Conservation (phyloP, 2,888 invertebrate species). For the Cephus pygmeus region DNA sequence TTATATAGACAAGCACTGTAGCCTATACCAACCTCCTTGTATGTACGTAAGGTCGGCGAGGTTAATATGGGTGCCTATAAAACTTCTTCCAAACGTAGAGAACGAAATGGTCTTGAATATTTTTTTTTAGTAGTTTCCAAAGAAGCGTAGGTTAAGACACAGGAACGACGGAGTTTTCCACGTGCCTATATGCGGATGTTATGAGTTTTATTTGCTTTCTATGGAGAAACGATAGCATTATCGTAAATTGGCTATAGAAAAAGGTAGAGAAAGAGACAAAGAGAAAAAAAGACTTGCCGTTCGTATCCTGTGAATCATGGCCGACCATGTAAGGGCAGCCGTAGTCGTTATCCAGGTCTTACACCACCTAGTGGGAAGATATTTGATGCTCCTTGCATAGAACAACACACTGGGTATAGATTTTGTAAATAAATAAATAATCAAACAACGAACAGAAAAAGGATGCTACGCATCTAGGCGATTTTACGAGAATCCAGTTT, state of each 20-base stretch:
- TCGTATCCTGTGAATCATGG: slow-evolving; percentile 14
- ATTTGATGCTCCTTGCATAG: slow-evolving; percentile 12
- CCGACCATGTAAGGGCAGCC: slow-evolving; percentile 15
- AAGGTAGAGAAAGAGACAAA: background rate
- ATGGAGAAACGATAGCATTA: background rate
- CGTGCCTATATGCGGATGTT: background rate
- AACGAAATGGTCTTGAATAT: background rate
- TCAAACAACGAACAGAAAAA: no score
- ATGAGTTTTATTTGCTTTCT: background rate
- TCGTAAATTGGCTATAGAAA: background rate
- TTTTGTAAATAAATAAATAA: background rate
- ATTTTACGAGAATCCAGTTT: no score
- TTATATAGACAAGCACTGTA: background rate
- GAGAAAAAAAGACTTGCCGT: background rate
- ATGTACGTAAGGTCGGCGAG: background rate
- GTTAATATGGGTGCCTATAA: background rate
- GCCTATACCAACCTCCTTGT: background rate
- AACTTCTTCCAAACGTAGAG: background rate
- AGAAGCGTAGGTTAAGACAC: background rate
- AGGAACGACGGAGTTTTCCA: background rate
- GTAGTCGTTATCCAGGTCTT: slow-evolving; percentile 13
- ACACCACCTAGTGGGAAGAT: slow-evolving; percentile 17
- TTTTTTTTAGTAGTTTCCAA: background rate
- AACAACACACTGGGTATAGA: background rate
- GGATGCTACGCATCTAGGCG: no score